Evolutionary conservation across 2,113 vertebrate species (phyloP), one percentile per base, ranked within the genome.

Genomic region (Ptilonorhynchus violaceus): DNA sequence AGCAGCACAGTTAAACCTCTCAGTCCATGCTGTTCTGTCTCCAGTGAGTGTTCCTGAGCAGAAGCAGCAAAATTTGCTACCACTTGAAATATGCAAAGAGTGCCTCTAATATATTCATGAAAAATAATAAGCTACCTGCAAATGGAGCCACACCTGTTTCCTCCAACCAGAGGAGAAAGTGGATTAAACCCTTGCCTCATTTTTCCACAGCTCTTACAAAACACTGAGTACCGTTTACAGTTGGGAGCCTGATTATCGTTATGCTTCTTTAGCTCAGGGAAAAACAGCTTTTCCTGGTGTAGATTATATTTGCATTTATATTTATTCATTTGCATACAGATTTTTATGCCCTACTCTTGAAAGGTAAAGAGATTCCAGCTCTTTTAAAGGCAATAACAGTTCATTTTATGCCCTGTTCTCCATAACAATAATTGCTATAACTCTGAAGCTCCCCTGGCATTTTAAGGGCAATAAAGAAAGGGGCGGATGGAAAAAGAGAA

Each of bases 381-480:
- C 96, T 97, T 98, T 97, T 97, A 95, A 95, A 97, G 97, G 97
- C 97, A 98, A 96, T 98, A 98, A 97, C 95, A 95, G 95, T 98
- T 97, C 94, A 95, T 98, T 98, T 98, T 98, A 98, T 97, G 87
- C 94, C 95, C 94, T 95, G 90, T 97, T 98, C 98, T 98, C 96
- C 96, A 97, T 97, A 98, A 97, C 95, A 97, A 96, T 97, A 97
- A 97, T 97, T 97, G 93, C 96, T 96, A 94, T 97, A 96, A 96
- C 97, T 97, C 97, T 93, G 93, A 97, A 97, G 83, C 85, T 98
- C 95, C 97, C 72, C 81, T 97, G 97, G 96, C 95, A 97, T 98
- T 98, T 98, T 98, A 97, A 97, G 88, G 83, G 95, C 94, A 97
- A 98, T 98, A 98, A 98, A 98, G 93, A 92, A 59, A 70, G 89